phyloP scores from a whole-genome alignment of 2,797 vertebrate genomes.

The Hemitrygon akajei region DNA sequence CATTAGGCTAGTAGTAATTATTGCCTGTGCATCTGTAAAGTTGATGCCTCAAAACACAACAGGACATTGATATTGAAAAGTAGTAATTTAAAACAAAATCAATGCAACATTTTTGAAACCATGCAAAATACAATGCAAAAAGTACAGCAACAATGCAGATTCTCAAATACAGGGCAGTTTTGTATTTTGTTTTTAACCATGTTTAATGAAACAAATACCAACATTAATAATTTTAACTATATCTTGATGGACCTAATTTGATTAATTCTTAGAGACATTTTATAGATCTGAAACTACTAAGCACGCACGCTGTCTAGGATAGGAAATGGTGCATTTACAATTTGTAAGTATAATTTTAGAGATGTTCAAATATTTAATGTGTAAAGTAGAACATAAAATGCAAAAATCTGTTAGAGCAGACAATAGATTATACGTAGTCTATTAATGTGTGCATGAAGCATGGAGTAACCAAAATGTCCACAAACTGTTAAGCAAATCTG shows the following conservation, averaged over 20 bases:
- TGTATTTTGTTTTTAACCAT: background rate
- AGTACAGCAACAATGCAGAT: conserved; percentile 57
- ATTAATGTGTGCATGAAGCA: background rate
- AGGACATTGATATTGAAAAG: background rate
- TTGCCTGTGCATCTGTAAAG: conserved; percentile 41
- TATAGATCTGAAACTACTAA: background rate
- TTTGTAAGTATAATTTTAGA: conserved; percentile 21
- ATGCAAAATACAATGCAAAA: conserved; percentile 70
- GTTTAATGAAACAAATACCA: background rate
- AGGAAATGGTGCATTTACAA: background rate
- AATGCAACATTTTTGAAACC: conserved; percentile 55
- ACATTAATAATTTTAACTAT: background rate
- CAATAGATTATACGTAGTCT: background rate
- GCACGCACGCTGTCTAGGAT: background rate
- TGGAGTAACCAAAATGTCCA: background rate
- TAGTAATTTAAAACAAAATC: conserved; percentile 42
- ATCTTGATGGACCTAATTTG: too few species aligned
- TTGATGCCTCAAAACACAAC: conserved; percentile 41
- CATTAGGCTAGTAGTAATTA: conserved; percentile 5
- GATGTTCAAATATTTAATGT: conserved; percentile 4
- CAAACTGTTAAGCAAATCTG: background rate
- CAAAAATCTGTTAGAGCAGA: background rate
- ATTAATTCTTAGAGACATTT: background rate
- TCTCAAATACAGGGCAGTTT: background rate
- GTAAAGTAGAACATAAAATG: background rate